Evolutionary conservation across 2,113 vertebrate species (phyloP).

Genomic region (Mixornis gularis): DNA sequence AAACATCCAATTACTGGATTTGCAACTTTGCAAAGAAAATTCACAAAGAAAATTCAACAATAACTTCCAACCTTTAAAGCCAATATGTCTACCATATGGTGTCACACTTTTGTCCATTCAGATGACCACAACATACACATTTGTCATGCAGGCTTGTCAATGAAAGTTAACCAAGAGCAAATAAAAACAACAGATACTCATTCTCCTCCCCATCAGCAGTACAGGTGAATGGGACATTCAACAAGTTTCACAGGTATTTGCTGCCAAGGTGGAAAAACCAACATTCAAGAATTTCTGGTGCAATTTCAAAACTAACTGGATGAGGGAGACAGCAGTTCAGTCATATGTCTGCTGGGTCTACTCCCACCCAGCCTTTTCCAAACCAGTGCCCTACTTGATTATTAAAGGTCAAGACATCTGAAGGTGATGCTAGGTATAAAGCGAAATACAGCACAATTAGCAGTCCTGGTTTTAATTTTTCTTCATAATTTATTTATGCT

Average conservation of each 20-base stretch:
- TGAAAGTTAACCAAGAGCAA: not conserved
- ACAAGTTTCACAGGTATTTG: not conserved
- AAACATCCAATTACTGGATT: not conserved
- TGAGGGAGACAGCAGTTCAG: not conserved
- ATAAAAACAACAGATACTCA: not conserved
- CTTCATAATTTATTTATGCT: not conserved
- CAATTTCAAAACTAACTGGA: not conserved
- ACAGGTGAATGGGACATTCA: not conserved
- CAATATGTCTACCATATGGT: rapidly evolving
- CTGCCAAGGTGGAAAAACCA: not conserved
- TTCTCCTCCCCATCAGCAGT: not conserved
- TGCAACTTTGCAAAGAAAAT: not conserved
- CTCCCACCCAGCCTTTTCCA: not conserved
- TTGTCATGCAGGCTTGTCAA: not conserved
- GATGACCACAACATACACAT: not conserved
- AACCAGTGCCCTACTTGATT: not conserved
- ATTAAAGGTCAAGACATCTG: not conserved
- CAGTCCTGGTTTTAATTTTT: not conserved
- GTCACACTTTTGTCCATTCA: not conserved
- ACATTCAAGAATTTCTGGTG: not conserved
- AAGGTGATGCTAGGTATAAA: not conserved
- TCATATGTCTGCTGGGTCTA: not conserved
- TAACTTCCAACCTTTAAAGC: not conserved
- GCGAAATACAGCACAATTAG: not conserved
- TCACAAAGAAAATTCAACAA: not conserved